Percentiles rank a stretch among this genome's conserved stretches.
Evolutionary conservation across 2,113 vertebrate genomes (phyloP).

Genomic region (Willisornis vidua): DNA sequence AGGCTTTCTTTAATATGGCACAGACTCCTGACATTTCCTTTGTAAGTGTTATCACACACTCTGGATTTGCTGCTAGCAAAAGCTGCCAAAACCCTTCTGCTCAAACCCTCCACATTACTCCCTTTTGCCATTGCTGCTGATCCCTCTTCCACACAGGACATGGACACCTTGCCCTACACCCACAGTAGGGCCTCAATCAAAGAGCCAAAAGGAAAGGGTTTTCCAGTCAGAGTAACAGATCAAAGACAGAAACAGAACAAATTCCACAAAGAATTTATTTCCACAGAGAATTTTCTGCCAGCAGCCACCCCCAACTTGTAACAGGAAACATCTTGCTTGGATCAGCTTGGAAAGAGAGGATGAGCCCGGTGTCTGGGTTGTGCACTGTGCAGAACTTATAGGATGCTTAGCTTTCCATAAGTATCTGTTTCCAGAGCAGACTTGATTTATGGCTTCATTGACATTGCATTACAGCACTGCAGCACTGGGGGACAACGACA

Average conservation of each 20-base stretch:
- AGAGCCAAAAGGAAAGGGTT: neutral
- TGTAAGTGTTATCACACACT: neutral
- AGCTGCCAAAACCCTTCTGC: neutral
- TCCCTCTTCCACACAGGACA: neutral
- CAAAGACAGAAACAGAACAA: neutral
- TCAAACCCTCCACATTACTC: neutral
- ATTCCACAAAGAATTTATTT: neutral
- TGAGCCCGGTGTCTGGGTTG: neutral
- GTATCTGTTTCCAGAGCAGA: neutral
- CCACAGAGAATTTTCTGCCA: neutral
- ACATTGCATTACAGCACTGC: neutral
- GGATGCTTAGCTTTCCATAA: neutral
- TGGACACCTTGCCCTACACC: neutral
- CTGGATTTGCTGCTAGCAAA: neutral
- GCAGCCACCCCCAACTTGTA: neutral
- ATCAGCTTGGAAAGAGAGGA: neutral
- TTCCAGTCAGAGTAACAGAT: neutral
- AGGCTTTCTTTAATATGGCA: neutral
- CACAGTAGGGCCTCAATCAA: neutral
- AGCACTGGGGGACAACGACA: neutral
- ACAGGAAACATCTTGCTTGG: neutral
- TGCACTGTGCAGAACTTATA: neutral
- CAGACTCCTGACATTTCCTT: neutral
- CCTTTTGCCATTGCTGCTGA: neutral
- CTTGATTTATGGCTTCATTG: neutral